phyloP scores from a whole-genome alignment of 2,113 vertebrate genomes.

The Thamnaconus septentrionalis region DNA sequence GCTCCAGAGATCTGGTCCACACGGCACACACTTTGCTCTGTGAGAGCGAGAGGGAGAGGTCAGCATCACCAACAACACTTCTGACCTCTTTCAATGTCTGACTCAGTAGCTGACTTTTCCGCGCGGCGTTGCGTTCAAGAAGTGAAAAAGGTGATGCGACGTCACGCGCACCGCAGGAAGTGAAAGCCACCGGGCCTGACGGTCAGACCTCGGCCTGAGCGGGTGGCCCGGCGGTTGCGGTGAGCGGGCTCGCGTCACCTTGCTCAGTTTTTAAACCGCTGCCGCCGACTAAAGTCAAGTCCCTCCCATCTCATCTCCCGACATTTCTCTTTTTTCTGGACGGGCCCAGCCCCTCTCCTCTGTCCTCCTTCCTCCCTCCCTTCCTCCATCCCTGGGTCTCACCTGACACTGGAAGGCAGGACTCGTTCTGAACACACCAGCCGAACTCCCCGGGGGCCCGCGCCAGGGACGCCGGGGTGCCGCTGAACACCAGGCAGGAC shows the following conservation, averaged over 20 bases:
- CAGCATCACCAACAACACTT: slow-evolving; percentile 65
- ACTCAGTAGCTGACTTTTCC: slow-evolving; percentile 26
- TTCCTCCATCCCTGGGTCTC: slow-evolving; percentile 69
- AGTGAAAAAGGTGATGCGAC: slow-evolving; percentile 35
- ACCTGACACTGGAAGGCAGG: slow-evolving; percentile 89
- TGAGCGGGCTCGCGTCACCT: slow-evolving; percentile 36
- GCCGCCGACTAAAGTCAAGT: slow-evolving; percentile 36
- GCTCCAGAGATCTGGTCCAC: slow-evolving; percentile 92
- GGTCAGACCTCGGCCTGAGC: slow-evolving; percentile 26
- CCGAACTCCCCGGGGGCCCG: slow-evolving; percentile 82
- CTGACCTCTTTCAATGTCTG: slow-evolving; percentile 42
- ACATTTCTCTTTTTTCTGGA: slow-evolving; percentile 21
- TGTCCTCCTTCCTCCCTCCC: slow-evolving; percentile 62
- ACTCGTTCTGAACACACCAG: slow-evolving; percentile 93
- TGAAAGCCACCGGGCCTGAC: slow-evolving; percentile 27
- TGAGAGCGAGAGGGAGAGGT: slow-evolving; percentile 71
- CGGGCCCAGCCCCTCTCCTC: slow-evolving; percentile 17
- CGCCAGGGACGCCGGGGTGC: slow-evolving; percentile 68
- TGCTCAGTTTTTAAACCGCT: slow-evolving; percentile 36
- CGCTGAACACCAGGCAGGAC: slow-evolving; percentile 88
- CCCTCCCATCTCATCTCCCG: slow-evolving; percentile 58
- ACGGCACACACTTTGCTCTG: slow-evolving; percentile 86
- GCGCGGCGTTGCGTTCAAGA: slow-evolving; percentile 35
- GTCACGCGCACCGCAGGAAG: slow-evolving; percentile 16
- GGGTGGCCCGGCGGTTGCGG: not conserved